A percentile compares a stretch with the other conserved stretches of the same genome.
Conservation (phyloP, 2,888 invertebrate species). For the Agrochola litura region DNA sequence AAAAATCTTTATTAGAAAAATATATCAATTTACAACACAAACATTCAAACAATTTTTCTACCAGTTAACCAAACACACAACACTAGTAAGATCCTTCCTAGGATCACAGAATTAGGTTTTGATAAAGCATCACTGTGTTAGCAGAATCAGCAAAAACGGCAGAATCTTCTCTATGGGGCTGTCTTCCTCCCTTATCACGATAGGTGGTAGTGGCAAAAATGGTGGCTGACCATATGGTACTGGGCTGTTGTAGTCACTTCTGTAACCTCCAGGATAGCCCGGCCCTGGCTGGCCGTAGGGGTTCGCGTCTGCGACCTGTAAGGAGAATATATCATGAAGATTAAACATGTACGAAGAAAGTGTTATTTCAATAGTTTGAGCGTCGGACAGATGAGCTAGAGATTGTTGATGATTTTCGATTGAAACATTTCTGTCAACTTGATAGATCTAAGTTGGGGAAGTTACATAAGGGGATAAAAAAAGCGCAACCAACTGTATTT, state of each 20-base stretch:
- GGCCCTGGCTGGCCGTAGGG: slow-evolving; percentile 47
- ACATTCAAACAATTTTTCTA: background rate
- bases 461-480: background rate
- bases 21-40: background rate
- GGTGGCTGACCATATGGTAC: slow-evolving; percentile 37
- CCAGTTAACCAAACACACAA: background rate
- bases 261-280: slow-evolving; percentile 22
- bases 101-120: too few relatives aligned
- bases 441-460: too few relatives aligned
- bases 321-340: background rate
- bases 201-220: slow-evolving; percentile 37
- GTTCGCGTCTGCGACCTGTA: slow-evolving; percentile 46
- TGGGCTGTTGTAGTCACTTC: slow-evolving; percentile 38
- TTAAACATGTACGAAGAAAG: background rate
- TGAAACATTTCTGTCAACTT: background rate
- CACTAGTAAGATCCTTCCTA: background rate
- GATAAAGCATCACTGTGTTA: slow-evolving; percentile 11
- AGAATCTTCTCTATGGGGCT: slow-evolving; percentile 44
- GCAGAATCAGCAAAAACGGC: slow-evolving; percentile 48
- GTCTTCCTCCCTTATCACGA: slow-evolving; percentile 34
- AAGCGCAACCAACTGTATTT: background rate
- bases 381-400: background rate
- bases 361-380: background rate
- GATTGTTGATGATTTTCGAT: background rate
- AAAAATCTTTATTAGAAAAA: background rate